Percentiles rank a stretch among this genome's conserved stretches.
Evolutionary conservation across 1,140 invertebrate species (phyloP).

Genomic region (Drosophila parabipectinata): DNA sequence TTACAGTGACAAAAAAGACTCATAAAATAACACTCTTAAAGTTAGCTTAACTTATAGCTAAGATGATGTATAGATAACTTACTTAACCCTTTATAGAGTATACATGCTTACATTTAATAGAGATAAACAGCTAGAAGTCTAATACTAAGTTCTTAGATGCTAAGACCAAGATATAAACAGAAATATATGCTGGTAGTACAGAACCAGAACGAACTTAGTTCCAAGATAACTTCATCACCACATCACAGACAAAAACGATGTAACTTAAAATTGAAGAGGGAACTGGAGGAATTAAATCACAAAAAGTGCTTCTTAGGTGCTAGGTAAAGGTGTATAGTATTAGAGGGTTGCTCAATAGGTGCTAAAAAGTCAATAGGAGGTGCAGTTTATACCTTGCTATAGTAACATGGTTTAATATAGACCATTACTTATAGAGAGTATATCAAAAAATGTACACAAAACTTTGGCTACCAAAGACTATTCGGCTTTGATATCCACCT

Average conservation of each 20-base stretch:
- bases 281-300: constrained; percentile 35
- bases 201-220: constrained; percentile 67
- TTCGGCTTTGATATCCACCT: constrained; percentile 22
- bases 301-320: constrained; percentile 67
- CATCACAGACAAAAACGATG: constrained; percentile 69
- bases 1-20: constrained; percentile 29
- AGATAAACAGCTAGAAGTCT: constrained; percentile 40
- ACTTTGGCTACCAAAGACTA: constrained; percentile 28
- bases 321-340: constrained; percentile 48
- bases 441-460: constrained; percentile 67
- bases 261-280: constrained; percentile 26
- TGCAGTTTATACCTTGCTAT: constrained; percentile 74
- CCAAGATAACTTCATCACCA: constrained; percentile 70
- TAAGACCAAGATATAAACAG: constrained; percentile 44
- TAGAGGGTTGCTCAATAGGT: constrained; percentile 66
- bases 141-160: constrained; percentile 53
- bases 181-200: constrained; percentile 30
- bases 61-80: constrained; percentile 33
- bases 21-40: constrained; percentile 14
- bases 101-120: background rate
- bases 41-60: constrained; percentile 48
- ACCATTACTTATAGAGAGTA: constrained; percentile 62
- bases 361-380: constrained; percentile 63
- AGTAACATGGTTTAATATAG: constrained; percentile 39
- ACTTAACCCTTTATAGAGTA: constrained; percentile 32